Evolutionary conservation across 2,113 vertebrate genomes (phyloP), one percentile per base, ranked within the genome.

Genomic region (Cryptoleucopteryx plumbea): DNA sequence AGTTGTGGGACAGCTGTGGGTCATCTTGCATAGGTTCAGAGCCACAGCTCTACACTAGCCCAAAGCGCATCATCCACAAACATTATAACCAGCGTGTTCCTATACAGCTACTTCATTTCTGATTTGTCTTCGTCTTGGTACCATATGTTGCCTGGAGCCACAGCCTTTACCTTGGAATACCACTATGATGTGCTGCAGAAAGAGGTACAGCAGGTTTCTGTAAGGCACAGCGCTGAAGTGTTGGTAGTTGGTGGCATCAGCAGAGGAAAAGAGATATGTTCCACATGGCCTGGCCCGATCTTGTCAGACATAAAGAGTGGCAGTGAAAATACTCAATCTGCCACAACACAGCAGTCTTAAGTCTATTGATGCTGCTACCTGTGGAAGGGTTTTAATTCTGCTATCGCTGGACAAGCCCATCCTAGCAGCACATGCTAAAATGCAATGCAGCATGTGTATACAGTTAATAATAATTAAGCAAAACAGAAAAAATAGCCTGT

Each of bases 401-500:
- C 71, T 53, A 0, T 58, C 0, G 0, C 11, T 62, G 65, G 43
- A 48, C 32, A 50, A 58, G 6, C 18, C 21, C 2, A 6, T 38
- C 25, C 13, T 31, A 27, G 43, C 10, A 72, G 55, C n/a, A 34
- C 5, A 1, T 38, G 61, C 29, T 80, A 20, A 77, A 86, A 31
- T 84, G 34, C 40, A 58, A 26, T 8, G 14, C n/a, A 78, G 25
- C 7, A 19, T 42, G 26, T 7, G 26, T 31, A 86, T 50, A 45
- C 14, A 43, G 17, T 23, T 74, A 65, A 43, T 82, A 63, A 58
- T 55, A 82, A 82, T 82, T 11, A 82, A 38, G 47, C 29, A 83
- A 88, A 85, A 10, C 4, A 50, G 45, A 29, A 80, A 80, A 90
- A 85, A 34, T 7, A 65, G 25, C 17, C 36, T 82, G 14, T 40